Evolutionary conservation across 1,140 invertebrate species (phyloP).

Genomic region (Homalodisca vitripennis): DNA sequence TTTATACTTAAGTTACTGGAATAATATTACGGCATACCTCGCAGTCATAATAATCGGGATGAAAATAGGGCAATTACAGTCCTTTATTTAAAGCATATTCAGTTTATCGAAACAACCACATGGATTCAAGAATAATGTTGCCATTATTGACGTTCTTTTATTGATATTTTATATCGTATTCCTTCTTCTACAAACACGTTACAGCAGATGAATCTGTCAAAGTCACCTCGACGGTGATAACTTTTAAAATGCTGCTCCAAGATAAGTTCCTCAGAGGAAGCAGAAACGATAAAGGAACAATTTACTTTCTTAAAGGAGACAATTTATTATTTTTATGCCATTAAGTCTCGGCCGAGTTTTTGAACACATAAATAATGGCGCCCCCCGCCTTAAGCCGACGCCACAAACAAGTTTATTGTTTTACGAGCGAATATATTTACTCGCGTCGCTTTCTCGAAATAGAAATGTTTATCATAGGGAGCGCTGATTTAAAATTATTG

Average conservation of each 20-base stretch:
- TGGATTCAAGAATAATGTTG: too few species aligned
- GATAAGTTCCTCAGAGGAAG: background rate
- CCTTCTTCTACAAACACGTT: too few species aligned
- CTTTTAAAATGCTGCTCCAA: background rate
- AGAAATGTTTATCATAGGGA: background rate
- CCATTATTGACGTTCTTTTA: too few species aligned
- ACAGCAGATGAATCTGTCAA: too few species aligned
- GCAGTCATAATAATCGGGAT: too few species aligned
- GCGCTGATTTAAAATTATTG: background rate
- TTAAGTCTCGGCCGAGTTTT: constrained; percentile 19
- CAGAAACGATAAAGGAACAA: constrained; percentile 11
- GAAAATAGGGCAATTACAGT: too few species aligned
- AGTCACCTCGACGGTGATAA: background rate
- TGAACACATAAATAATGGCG: constrained; percentile 21
- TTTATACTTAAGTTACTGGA: too few species aligned
- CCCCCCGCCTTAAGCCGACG: constrained; percentile 3
- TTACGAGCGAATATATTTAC: constrained; percentile 24
- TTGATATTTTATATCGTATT: too few species aligned
- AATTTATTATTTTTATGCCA: constrained; percentile 26
- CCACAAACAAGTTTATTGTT: constrained; percentile 25
- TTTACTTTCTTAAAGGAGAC: constrained; percentile 24
- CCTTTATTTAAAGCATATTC: too few species aligned
- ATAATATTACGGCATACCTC: too few species aligned
- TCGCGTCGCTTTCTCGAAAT: background rate
- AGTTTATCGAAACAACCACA: too few species aligned